Base-by-base conservation (phyloP, 2,113 vertebrate species). In the Merops nubicus region DNA sequence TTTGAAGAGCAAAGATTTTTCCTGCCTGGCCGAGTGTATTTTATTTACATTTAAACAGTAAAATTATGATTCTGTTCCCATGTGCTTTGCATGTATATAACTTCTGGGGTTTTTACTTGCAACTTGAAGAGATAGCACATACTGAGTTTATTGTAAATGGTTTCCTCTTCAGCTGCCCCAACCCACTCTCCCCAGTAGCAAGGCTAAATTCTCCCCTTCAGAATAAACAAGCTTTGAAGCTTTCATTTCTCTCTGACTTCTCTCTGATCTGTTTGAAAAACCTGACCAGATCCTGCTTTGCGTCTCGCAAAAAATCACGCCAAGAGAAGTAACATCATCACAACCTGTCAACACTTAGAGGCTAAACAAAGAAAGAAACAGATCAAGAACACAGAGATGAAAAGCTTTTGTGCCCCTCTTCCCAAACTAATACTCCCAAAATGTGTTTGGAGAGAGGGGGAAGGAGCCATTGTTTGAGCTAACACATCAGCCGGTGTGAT, bases 321-420 rank as follows among this genome's bases (percentile, higher is more conserved):
- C 80, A 67, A 92, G 80, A 92, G 84, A 92, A 91, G 86, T n/a
- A 92, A 86, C 69, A 87, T 88, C 88, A 69, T 83, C 88, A 54
- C 96, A 89, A 86, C 90, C 86, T 97, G 95, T 92, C 96, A 95
- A 93, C 93, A 91, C 88, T 93, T 72, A 60, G 40, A 94, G 76
- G 86, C 96, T 87, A 95, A 91, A 95, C 92, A 95, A 93, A 93
- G 91, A 74, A 89, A 91, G 65, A 91, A 94, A 81, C 72, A 74
- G 78, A 95, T 47, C 90, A 78, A 86, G 82, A 93, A 92, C 96
- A 72, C 53, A 79, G 78, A 79, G 42, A 89, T 88, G 40, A 89
- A 91, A 95, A 74, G 74, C 74, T 85, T 54, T 70, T 34, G 48
- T 91, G 81, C 70, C 83, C 74, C 26, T 75, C 65, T 88, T 77